Conservation (phyloP, 2,888 invertebrate genomes). For the Notodonta ziczac region DNA sequence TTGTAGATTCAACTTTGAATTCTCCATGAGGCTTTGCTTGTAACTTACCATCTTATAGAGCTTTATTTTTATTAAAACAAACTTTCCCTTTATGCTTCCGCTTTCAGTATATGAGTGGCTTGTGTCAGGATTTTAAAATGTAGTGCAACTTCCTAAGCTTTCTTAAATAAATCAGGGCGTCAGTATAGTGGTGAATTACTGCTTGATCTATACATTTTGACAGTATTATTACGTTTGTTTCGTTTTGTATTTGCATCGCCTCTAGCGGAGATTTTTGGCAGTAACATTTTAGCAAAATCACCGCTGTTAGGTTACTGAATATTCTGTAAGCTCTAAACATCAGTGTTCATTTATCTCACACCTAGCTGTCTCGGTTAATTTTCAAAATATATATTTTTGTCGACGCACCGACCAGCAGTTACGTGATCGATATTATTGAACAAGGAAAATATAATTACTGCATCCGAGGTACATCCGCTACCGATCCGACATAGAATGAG, state of each 20-base stretch:
- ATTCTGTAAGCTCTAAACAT: not conserved
- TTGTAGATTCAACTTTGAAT: not conserved
- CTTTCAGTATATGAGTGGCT: not conserved
- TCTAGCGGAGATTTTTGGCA: too few species aligned
- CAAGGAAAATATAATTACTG: conserved; percentile 38
- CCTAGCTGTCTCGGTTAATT: too few species aligned
- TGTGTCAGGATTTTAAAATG: not conserved
- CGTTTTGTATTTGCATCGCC: too few species aligned
- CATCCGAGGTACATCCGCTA: conserved; percentile 38
- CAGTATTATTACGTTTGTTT: too few species aligned
- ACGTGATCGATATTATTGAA: conserved; percentile 25
- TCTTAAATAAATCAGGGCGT: too few species aligned
- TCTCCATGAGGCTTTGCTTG: not conserved
- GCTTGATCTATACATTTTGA: too few species aligned
- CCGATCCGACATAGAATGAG: conserved; percentile 29
- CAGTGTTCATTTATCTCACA: not conserved
- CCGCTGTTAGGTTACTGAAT: too few species aligned
- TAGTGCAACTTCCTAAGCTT: not conserved
- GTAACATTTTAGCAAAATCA: too few species aligned
- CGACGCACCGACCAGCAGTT: conserved; percentile 4
- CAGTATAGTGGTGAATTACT: too few species aligned
- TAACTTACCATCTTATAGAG: not conserved
- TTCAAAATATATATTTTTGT: not conserved
- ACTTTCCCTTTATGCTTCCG: not conserved
- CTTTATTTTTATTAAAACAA: not conserved